Base-by-base conservation (phyloP, 2,113 vertebrate genomes). In the Melierax canorus region DNA sequence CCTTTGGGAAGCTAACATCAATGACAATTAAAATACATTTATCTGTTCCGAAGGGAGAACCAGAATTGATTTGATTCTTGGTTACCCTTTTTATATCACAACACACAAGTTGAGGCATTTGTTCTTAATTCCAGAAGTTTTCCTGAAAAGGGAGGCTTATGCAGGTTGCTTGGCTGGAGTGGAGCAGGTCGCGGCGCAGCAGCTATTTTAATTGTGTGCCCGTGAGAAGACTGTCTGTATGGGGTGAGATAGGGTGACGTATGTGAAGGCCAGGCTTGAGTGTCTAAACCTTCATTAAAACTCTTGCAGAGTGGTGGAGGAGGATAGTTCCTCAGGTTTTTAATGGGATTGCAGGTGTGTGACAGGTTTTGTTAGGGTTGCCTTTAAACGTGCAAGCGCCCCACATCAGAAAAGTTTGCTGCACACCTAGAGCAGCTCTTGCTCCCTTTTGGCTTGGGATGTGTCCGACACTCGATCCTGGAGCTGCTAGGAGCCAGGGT, bases 401-500 rank as follows among this genome's bases (percentile, higher is more conserved):
- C 9, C 20, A 16, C 0, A 0, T 38, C 22, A 38, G 43, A 26
- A 20, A 14, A 26, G 9, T 48, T 76, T 69, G 4, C 19, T 79
- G 32, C 23, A 26, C 51, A 14, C n/a, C 10, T 79, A 51, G 24
- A 64, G 32, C 64, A 60, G 34, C 34, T 72, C 38, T 69, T 69
- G 9, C 14, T 93, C 5, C 19, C 34, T 56, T 85, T 81, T 72
- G 74, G 24, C 34, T 85, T 10, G 9, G 51, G 30, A 64, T 6
- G 3, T 64, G 15, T 53, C 21, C 3, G 18, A 51, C 34, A 8
- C 46, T 74, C 0, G 0, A 16, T 86, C 64, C 45, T 27, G 41
- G 59, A 27, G n/a, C 68, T 96, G n/a, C 51, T 55, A 26, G 59
- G 26, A 92, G 71, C 19, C 39, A 11, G 3, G 8, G 20, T 71